Conservation (phyloP, 2,113 vertebrate species). For the Oenanthe melanoleuca region DNA sequence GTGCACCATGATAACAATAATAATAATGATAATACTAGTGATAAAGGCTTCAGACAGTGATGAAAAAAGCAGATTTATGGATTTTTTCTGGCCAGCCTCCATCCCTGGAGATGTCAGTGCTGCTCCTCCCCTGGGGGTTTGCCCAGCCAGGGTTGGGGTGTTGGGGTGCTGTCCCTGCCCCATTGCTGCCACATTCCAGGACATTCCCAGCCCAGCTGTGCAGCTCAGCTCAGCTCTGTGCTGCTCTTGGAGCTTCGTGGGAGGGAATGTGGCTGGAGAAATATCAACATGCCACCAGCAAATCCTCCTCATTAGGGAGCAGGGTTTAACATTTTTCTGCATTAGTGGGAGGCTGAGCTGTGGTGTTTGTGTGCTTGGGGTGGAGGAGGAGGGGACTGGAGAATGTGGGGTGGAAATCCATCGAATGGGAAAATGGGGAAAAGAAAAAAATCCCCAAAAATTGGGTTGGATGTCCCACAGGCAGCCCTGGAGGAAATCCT, state of each 20-base stretch:
- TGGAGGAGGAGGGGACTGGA: not conserved
- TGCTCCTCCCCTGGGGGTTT: not conserved
- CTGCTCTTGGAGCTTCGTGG: not conserved
- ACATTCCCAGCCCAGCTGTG: not conserved
- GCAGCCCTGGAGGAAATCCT: not conserved
- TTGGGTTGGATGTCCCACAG: not conserved
- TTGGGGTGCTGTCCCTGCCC: not conserved
- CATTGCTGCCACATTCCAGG: not conserved
- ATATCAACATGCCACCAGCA: not conserved
- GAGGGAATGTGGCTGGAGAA: conserved; percentile 5
- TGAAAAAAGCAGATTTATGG: not conserved
- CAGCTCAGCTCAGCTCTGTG: not conserved
- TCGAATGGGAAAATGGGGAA: rapidly evolving
- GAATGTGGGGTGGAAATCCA: rapidly evolving
- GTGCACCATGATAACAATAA: rapidly evolving
- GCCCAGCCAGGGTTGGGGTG: rapidly evolving
- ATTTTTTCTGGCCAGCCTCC: not conserved
- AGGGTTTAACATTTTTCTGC: not conserved
- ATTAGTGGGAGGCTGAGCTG: not conserved
- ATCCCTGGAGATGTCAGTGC: not conserved
- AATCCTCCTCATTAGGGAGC: not conserved
- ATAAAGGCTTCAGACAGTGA: not conserved
- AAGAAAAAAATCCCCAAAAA: too few species aligned
- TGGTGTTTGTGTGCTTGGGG: not conserved
- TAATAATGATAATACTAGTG: not conserved